phyloP scores from a whole-genome alignment of 2,888 invertebrate genomes.

The Synergus umbraculus region DNA sequence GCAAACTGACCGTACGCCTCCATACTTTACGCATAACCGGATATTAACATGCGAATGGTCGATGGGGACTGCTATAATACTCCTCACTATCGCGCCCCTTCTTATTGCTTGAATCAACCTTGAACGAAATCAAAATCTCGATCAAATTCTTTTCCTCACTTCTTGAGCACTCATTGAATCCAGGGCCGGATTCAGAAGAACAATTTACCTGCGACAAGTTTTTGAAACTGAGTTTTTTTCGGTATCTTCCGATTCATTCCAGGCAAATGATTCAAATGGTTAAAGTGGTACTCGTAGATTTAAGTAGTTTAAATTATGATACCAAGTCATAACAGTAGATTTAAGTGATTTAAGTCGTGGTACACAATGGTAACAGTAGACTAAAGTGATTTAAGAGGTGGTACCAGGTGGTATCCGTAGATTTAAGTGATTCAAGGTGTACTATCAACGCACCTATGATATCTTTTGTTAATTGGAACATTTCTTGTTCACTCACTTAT shows the following conservation, averaged over 20 bases:
- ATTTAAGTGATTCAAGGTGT: neutral
- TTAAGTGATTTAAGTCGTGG: too few relatives aligned
- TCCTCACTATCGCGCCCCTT: slow-evolving; percentile 56
- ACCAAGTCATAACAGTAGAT: too few relatives aligned
- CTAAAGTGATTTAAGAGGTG: too few relatives aligned
- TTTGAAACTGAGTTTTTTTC: too few relatives aligned
- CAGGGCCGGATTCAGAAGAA: too few relatives aligned
- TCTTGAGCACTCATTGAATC: neutral
- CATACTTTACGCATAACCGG: slow-evolving; percentile 76
- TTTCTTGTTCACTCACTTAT: neutral
- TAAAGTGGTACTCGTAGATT: too few relatives aligned
- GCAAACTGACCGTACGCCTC: slow-evolving; percentile 75
- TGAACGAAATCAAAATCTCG: slow-evolving; percentile 65
- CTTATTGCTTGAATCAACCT: slow-evolving; percentile 46
- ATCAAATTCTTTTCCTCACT: slow-evolving; percentile 49
- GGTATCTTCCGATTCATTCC: too few relatives aligned
- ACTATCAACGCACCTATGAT: neutral
- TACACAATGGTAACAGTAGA: too few relatives aligned
- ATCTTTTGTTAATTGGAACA: neutral
- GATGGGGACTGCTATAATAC: slow-evolving; percentile 61
- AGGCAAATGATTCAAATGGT: too few relatives aligned
- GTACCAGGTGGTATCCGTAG: too few relatives aligned
- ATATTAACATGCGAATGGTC: slow-evolving; percentile 75
- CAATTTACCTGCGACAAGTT: too few relatives aligned
- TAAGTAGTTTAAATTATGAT: too few relatives aligned